Evolutionary conservation across 2,888 invertebrate species (phyloP).

Genomic region (Coecobrya sp.): DNA sequence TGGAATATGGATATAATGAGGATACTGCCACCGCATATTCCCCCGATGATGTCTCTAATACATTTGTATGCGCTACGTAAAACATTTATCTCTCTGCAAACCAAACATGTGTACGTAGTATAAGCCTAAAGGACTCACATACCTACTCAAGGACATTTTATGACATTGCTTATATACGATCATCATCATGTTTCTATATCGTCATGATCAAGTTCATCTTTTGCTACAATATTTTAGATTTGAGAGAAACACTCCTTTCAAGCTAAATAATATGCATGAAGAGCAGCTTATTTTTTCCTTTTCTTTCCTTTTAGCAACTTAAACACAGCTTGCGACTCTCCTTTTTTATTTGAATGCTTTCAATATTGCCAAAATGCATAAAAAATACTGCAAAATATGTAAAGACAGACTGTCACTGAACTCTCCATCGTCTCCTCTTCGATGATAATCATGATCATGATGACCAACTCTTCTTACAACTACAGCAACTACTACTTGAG

Average conservation of each 20-base stretch:
- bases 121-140: constrained; percentile 55
- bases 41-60: no score
- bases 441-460: constrained; percentile 54
- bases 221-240: neutral
- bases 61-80: no score
- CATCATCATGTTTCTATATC: neutral
- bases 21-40: neutral
- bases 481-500: constrained; percentile 6
- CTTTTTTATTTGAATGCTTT: constrained; percentile 19
- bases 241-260: constrained; percentile 34
- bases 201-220: neutral
- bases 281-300: constrained; percentile 7
- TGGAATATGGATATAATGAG: neutral
- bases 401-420: constrained; percentile 76
- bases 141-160: constrained; percentile 82
- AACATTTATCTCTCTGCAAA: neutral
- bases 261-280: neutral
- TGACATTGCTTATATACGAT: constrained; percentile 71
- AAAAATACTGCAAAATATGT: constrained; percentile 56
- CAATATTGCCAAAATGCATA: constrained; percentile 62
- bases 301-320: constrained; percentile 30
- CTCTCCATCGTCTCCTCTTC: constrained; percentile 44
- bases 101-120: neutral
- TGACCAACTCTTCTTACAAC: constrained; percentile 23
- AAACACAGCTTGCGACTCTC: constrained; percentile 46